Percentiles rank a stretch among this genome's conserved stretches.
phyloP scores from a whole-genome alignment of 2,888 invertebrate species.

The Ganaspis brasiliensis region DNA sequence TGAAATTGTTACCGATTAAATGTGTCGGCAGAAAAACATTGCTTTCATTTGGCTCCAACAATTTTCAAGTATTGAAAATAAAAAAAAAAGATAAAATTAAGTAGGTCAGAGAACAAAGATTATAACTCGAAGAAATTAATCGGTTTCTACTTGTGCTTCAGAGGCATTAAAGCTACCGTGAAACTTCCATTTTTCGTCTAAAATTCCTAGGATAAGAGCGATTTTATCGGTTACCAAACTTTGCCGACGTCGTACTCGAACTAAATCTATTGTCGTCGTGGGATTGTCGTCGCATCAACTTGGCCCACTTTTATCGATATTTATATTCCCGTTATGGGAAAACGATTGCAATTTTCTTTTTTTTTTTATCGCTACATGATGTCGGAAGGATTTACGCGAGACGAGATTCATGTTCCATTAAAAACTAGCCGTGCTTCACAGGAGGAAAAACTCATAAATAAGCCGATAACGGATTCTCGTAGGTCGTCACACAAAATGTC shows the following conservation, averaged over 20 bases:
- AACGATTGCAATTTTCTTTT: constrained; percentile 55
- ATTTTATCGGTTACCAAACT: constrained; percentile 8
- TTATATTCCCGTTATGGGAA: constrained; percentile 58
- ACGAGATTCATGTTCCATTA: constrained; percentile 58
- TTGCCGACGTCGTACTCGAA: constrained; percentile 21
- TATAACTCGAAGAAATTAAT: background rate
- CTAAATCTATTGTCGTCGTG: constrained; percentile 21
- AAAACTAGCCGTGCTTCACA: constrained; percentile 57
- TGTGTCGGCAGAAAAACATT: too few relatives aligned
- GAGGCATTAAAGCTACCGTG: background rate
- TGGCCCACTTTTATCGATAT: constrained; percentile 49
- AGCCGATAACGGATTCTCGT: constrained; percentile 44
- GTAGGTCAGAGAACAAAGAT: background rate
- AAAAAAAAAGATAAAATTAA: background rate
- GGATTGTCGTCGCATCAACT: constrained; percentile 11
- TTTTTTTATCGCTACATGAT: constrained; percentile 52
- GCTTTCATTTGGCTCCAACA: too few relatives aligned
- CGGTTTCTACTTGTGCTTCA: background rate
- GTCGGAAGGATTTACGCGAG: constrained; percentile 54
- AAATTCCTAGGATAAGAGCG: background rate
- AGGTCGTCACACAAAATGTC: constrained; percentile 6
- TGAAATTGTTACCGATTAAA: too few relatives aligned
- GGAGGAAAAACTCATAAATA: constrained; percentile 59
- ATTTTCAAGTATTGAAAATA: background rate
- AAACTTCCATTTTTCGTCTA: background rate